Evolutionary conservation across 1,140 invertebrate species (phyloP).

Genomic region (Drosophila pachea): DNA sequence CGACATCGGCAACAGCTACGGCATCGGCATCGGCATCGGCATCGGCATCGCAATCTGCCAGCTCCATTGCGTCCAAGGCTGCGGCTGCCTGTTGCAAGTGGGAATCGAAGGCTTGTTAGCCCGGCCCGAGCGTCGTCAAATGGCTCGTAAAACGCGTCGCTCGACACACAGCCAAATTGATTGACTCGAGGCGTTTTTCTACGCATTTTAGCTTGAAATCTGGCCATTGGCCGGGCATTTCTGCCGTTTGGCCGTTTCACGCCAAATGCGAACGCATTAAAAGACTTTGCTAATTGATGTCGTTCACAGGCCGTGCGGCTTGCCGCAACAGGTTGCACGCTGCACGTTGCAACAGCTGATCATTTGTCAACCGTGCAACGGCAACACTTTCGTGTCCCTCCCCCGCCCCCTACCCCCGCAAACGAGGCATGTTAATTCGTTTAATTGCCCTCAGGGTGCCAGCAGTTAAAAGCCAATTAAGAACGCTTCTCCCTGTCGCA

Average conservation of each 20-base stretch:
- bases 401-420: slow-evolving; percentile 2
- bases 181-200: slow-evolving; percentile 73
- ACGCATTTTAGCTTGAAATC: slow-evolving; percentile 52
- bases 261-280: slow-evolving; percentile 71
- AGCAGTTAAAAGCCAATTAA: slow-evolving; percentile 46
- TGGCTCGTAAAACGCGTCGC: slow-evolving; percentile 36
- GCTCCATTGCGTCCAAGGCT: slow-evolving; percentile 35
- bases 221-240: background rate
- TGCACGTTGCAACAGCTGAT: slow-evolving; percentile 46
- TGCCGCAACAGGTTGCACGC: slow-evolving; percentile 41
- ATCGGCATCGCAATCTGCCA: slow-evolving; percentile 54
- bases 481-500: slow-evolving; percentile 31
- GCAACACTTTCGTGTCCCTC: background rate
- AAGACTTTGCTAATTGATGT: slow-evolving; percentile 72
- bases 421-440: slow-evolving; percentile 54
- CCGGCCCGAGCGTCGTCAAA: slow-evolving; percentile 4
- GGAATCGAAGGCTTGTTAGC: slow-evolving; percentile 36
- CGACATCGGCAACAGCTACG: slow-evolving; percentile 21
- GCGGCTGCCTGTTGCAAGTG: slow-evolving; percentile 8
- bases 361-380: slow-evolving; percentile 26
- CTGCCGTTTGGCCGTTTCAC: slow-evolving; percentile 60
- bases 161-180: slow-evolving; percentile 56
- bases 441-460: slow-evolving; percentile 41
- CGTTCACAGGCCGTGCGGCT: slow-evolving; percentile 52
- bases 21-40: slow-evolving; percentile 37